A percentile compares a stretch with the other conserved stretches of the same genome.
phyloP scores from a whole-genome alignment of 2,888 invertebrate genomes.

The Hemithea aestivaria region DNA sequence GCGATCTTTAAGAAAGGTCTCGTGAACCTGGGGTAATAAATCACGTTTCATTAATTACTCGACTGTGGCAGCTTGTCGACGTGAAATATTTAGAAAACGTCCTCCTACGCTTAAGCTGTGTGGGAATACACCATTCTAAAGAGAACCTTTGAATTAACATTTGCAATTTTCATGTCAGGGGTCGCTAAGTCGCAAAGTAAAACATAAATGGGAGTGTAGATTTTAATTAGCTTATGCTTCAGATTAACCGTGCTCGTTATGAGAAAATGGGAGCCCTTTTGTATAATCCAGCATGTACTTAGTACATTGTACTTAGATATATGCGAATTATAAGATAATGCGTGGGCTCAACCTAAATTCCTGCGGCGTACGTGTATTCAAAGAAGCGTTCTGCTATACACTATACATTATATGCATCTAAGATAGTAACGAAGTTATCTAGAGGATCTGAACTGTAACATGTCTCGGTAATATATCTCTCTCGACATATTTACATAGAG shows the following conservation, averaged over 20 bases:
- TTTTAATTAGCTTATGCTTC: conserved; percentile 14
- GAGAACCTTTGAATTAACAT: conserved; percentile 37
- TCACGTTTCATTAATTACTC: conserved; percentile 54
- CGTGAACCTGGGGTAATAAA: conserved; percentile 35
- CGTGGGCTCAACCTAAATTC: conserved; percentile 8
- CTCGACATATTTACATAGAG: conserved; percentile 38
- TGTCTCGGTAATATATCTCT: conserved; percentile 40
- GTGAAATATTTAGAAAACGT: conserved; percentile 54
- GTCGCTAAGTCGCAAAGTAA: conserved; percentile 26
- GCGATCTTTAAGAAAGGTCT: conserved; percentile 21
- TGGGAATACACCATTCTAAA: conserved; percentile 41
- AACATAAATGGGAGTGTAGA: conserved; percentile 8
- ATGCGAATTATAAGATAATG: conserved; percentile 1
- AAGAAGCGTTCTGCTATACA: conserved; percentile 11
- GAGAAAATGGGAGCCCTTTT: conserved; percentile 3
- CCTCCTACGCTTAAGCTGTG: conserved; percentile 50
- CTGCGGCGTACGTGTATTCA: conserved; percentile 8
- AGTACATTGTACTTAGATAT: conserved; percentile 4
- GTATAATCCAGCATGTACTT: background rate
- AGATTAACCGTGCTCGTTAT: conserved; percentile 9
- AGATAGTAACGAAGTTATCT: conserved; percentile 17
- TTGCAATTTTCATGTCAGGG: conserved; percentile 38
- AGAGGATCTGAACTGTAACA: conserved; percentile 35
- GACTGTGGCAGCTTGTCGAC: conserved; percentile 35
- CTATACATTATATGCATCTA: conserved; percentile 11